Conservation (phyloP, 2,797 vertebrate genomes). For the Hypotaenidia okinawae region DNA sequence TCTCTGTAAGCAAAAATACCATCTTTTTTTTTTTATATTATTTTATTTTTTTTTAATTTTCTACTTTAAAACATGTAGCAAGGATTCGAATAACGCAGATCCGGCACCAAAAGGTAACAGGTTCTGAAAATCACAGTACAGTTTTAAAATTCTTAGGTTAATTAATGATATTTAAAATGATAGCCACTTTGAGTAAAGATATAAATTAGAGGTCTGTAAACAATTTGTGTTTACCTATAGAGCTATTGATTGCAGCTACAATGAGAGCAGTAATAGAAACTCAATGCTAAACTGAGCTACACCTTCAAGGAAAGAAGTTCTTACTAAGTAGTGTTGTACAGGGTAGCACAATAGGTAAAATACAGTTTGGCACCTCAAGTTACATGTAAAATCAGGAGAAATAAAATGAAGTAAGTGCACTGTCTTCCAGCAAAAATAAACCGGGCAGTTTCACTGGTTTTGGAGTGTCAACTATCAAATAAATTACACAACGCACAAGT, state of each 20-base stretch:
- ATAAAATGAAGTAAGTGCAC: slow-evolving; percentile 67
- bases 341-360: slow-evolving; percentile 75
- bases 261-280: slow-evolving; percentile 75
- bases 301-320: slow-evolving; percentile 73
- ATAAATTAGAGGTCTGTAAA: slow-evolving; percentile 82
- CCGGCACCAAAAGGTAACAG: slow-evolving; percentile 81
- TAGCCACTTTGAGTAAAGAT: slow-evolving; percentile 79
- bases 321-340: slow-evolving; percentile 73
- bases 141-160: slow-evolving; percentile 80
- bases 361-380: slow-evolving; percentile 79
- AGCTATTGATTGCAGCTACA: slow-evolving; percentile 78
- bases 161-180: slow-evolving; percentile 80
- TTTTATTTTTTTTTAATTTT: slow-evolving; percentile 60
- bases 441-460: slow-evolving; percentile 57
- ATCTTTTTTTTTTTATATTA: slow-evolving; percentile 45
- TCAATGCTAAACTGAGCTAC: slow-evolving; percentile 78
- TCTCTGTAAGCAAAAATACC: slow-evolving; percentile 83
- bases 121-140: slow-evolving; percentile 85
- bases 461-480: slow-evolving; percentile 75
- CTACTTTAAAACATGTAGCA: slow-evolving; percentile 82
- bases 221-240: slow-evolving; percentile 75
- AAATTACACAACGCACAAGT: slow-evolving; percentile 71
- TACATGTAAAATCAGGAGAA: slow-evolving; percentile 74
- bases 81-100: slow-evolving; percentile 80
- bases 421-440: slow-evolving; percentile 74